These are phyloP conservation scores for Gymnobelideus leadbeateri DNA, from an alignment of 2,113 vertebrate genomes.

Conservation along the genomic window DNA sequence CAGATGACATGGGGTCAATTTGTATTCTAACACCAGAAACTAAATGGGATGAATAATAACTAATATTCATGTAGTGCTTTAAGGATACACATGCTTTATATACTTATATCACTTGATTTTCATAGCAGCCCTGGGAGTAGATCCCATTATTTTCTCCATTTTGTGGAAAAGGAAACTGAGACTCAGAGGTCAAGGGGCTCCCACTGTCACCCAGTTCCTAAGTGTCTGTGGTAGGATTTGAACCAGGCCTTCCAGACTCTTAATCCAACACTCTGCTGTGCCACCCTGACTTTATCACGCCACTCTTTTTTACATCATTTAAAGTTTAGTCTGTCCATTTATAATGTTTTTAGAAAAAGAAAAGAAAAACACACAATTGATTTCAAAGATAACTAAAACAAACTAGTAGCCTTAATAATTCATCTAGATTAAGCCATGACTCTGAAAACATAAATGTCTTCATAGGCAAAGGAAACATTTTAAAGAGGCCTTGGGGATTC, in stretches of 20 bases:
- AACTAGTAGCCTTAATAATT: slow-evolving; percentile 1
- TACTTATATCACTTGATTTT: background rate
- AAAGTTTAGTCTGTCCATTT: background rate
- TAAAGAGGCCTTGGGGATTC: background rate
- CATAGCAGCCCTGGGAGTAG: background rate
- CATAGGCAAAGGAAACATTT: background rate
- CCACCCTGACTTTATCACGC: background rate
- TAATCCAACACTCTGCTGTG: background rate
- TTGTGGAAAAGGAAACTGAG: background rate
- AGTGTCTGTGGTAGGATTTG: background rate
- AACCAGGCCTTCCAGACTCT: background rate
- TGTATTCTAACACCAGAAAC: background rate
- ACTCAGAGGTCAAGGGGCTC: background rate
- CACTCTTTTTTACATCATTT: background rate
- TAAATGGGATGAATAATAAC: background rate
- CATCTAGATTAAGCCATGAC: background rate
- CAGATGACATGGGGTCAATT: background rate
- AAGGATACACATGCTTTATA: background rate
- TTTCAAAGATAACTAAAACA: background rate
- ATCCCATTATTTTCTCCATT: background rate
- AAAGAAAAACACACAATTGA: background rate
- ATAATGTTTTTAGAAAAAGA: slow-evolving; percentile 15
- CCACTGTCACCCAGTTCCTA: background rate
- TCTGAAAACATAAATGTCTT: slow-evolving; percentile 22
- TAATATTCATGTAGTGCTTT: background rate